Percentiles rank a stretch among this genome's conserved stretches.
phyloP scores from a whole-genome alignment of 2,797 vertebrate species.

The Adelosebastes latens region DNA sequence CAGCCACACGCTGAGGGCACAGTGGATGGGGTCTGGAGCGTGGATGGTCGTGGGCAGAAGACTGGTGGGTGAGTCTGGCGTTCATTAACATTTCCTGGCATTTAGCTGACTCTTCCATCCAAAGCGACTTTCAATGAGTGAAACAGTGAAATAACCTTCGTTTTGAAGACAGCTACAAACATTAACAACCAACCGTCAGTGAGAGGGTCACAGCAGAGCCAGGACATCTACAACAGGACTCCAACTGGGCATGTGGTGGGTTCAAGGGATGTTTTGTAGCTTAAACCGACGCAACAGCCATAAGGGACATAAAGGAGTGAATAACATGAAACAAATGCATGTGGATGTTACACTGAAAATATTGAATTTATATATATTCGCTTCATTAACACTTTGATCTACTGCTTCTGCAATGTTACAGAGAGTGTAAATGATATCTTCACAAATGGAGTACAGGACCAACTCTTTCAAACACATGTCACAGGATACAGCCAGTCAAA shows the following conservation, averaged over 20 bases:
- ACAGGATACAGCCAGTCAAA: constrained; percentile 28
- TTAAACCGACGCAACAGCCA: background rate
- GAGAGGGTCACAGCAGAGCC: background rate
- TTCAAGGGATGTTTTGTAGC: background rate
- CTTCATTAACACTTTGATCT: background rate
- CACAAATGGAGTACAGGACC: background rate
- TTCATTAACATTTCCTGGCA: constrained; percentile 59
- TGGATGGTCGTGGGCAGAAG: constrained; percentile 53
- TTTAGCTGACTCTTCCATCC: constrained; percentile 22
- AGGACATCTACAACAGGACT: background rate
- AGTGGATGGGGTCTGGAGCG: constrained; percentile 57
- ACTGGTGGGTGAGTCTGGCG: constrained; percentile 40
- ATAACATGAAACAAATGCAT: background rate
- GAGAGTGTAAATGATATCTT: background rate
- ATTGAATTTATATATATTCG: background rate
- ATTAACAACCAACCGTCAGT: background rate
- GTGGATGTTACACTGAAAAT: background rate
- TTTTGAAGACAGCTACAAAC: background rate
- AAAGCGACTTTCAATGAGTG: constrained; percentile 15
- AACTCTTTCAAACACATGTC: constrained; percentile 16
- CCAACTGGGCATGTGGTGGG: background rate
- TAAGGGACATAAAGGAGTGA: background rate
- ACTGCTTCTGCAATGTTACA: background rate
- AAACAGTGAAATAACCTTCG: constrained; percentile 34
- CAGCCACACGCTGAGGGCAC: constrained; percentile 69